Evolutionary conservation across 2,797 vertebrate genomes (phyloP).

Genomic region (Trematocara caparti): DNA sequence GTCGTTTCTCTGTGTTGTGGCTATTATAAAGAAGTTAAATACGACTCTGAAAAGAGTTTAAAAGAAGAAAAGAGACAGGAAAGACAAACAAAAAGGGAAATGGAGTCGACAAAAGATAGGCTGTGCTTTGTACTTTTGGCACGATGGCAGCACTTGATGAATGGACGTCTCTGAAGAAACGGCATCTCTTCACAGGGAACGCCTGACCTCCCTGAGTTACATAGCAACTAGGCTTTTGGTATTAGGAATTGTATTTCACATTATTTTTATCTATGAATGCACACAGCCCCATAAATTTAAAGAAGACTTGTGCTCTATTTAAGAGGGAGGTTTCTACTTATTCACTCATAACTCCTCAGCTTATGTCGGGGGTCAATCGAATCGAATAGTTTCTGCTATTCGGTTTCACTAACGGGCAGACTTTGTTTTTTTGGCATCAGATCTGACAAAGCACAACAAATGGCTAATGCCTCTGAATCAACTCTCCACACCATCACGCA

Average conservation of each 20-base stretch:
- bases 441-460: conserved; percentile 44
- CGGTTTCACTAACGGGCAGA: conserved; percentile 40
- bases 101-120: conserved; percentile 62
- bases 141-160: conserved; percentile 75
- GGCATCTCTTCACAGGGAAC: conserved; percentile 55
- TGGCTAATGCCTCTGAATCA: conserved; percentile 25
- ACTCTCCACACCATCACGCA: conserved; percentile 14
- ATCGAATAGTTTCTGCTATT: conserved; percentile 61
- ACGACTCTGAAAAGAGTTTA: conserved; percentile 43
- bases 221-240: conserved; percentile 67
- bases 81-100: conserved; percentile 59
- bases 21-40: conserved; percentile 51
- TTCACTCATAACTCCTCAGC: neutral
- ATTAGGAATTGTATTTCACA: conserved; percentile 66
- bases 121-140: conserved; percentile 73
- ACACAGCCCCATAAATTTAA: conserved; percentile 42
- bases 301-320: conserved; percentile 30
- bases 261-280: conserved; percentile 59
- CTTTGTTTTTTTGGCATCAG: conserved; percentile 45
- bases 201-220: conserved; percentile 73
- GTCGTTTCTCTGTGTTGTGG: conserved; percentile 35
- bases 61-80: conserved; percentile 53
- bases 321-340: conserved; percentile 22
- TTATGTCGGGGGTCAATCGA: conserved; percentile 56
- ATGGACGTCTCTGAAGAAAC: conserved; percentile 68